Evolutionary conservation across 2,113 vertebrate genomes (phyloP).

Genomic region (Rhea pennata): DNA sequence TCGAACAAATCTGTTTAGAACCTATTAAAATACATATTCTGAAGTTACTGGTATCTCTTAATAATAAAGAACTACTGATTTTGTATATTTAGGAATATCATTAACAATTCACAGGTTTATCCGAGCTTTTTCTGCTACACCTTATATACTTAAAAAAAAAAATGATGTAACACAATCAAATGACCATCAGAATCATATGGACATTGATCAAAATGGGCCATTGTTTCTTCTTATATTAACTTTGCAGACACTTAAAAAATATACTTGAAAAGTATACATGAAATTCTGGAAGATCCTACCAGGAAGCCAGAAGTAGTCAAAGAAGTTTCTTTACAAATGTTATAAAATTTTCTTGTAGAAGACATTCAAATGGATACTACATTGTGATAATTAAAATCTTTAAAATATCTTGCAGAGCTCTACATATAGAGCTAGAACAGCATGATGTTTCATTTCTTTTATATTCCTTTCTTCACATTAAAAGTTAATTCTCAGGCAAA

Average conservation of each 20-base stretch:
- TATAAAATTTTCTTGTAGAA: background rate
- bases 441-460: background rate
- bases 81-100: background rate
- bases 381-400: background rate
- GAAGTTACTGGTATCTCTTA: background rate
- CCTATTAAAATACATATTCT: background rate
- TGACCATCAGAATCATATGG: background rate
- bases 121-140: background rate
- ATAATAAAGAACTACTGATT: background rate
- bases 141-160: background rate
- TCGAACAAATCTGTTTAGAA: background rate
- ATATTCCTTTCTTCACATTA: background rate
- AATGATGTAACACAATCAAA: background rate
- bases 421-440: background rate
- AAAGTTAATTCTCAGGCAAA: background rate
- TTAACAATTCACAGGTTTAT: background rate
- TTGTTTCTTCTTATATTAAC: background rate
- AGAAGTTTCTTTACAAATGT: background rate
- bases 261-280: background rate
- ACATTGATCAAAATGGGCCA: background rate
- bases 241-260: background rate
- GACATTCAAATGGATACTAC: background rate
- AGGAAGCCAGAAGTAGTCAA: background rate
- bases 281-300: background rate
- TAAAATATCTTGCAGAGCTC: background rate